Conservation (phyloP, 2,888 invertebrate genomes). For the Callyntrura sp. region DNA sequence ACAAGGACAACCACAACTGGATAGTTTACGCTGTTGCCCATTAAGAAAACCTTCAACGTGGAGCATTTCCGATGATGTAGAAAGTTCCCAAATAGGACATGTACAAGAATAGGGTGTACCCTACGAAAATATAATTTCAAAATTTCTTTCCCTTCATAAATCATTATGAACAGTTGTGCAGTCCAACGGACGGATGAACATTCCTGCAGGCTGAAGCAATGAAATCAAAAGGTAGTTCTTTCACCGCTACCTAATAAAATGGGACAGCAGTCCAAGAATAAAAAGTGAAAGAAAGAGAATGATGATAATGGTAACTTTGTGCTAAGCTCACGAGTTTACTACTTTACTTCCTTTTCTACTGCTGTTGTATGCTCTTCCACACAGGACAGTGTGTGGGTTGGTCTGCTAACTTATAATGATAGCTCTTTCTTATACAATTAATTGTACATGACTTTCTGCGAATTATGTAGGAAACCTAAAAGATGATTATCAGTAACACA, state of each 20-base stretch:
- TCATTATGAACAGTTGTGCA: background rate
- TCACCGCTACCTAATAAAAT: too few species aligned
- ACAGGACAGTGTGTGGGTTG: background rate
- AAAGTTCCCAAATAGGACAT: too few species aligned
- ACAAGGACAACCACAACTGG: too few species aligned
- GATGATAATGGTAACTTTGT: background rate
- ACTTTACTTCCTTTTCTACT: background rate
- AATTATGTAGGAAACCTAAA: background rate
- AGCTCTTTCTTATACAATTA: background rate
- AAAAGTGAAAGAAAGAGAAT: background rate
- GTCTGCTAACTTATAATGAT: background rate
- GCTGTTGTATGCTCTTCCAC: background rate
- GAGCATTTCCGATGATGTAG: too few species aligned
- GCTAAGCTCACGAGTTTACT: background rate
- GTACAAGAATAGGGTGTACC: too few species aligned
- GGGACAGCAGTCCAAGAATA: background rate
- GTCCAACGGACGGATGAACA: too few species aligned
- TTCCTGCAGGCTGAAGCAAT: background rate
- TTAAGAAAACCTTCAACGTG: too few species aligned
- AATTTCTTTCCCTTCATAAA: too few species aligned
- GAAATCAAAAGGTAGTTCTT: too few species aligned
- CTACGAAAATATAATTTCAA: too few species aligned
- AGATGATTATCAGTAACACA: too few species aligned
- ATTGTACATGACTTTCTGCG: slow-evolving; percentile 30
- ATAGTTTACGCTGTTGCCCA: too few species aligned